A percentile compares a stretch with the other conserved stretches of the same genome.
Evolutionary conservation across 2,888 invertebrate genomes (phyloP).

Genomic region (Dryococelus australis): DNA sequence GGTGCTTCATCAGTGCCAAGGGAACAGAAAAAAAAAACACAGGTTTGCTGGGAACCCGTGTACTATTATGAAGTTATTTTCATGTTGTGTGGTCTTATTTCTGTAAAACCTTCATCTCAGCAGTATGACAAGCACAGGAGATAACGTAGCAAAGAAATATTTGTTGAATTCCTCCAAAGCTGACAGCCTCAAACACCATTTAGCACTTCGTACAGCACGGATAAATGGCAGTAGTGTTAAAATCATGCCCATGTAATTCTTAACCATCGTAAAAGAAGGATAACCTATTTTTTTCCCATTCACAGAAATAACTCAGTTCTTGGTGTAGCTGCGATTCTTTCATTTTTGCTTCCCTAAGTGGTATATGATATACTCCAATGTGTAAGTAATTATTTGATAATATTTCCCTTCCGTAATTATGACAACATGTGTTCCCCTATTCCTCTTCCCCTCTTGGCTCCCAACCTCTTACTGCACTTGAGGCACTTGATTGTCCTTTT

Average conservation of each 20-base stretch:
- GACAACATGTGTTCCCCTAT: too few species aligned
- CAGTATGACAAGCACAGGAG: background rate
- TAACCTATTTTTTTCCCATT: background rate
- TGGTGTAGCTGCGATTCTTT: background rate
- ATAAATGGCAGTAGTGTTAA: background rate
- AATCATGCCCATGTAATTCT: slow-evolving; percentile 1
- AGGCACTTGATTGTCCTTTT: too few species aligned
- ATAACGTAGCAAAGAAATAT: background rate
- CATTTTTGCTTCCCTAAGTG: too few species aligned
- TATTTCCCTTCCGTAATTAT: too few species aligned
- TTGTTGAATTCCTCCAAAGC: background rate
- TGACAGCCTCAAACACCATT: background rate
- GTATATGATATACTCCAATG: too few species aligned
- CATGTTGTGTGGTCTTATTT: background rate
- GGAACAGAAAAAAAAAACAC: background rate
- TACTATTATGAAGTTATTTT: background rate
- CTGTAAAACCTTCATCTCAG: background rate
- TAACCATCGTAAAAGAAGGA: background rate
- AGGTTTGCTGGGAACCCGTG: background rate
- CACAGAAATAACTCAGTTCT: background rate
- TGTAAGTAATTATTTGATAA: too few species aligned
- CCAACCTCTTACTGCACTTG: too few species aligned
- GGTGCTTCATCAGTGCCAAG: slow-evolving; percentile 11
- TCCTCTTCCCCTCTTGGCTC: too few species aligned
- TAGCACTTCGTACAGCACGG: background rate